phyloP scores from a whole-genome alignment of 2,888 invertebrate species.

The Hirtodrosophila alboralis region DNA sequence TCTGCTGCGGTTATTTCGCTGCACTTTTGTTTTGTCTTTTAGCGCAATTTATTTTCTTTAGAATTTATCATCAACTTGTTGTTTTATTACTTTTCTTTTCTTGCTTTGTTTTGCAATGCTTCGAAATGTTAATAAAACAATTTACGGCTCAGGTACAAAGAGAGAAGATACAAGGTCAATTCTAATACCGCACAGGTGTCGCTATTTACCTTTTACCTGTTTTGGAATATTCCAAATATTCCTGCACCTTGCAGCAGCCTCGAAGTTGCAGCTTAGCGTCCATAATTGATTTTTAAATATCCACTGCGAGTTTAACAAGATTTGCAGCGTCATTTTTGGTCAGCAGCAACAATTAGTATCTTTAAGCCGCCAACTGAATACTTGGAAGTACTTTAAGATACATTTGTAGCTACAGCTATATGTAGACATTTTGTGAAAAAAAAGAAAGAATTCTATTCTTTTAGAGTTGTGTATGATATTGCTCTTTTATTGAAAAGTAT shows the following conservation, averaged over 20 bases:
- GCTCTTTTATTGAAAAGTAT: too few relatives aligned
- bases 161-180: slow-evolving; percentile 41
- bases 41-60: slow-evolving; percentile 40
- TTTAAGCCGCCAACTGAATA: slow-evolving; percentile 49
- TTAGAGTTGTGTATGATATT: too few relatives aligned
- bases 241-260: slow-evolving; percentile 45
- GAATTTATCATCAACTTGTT: slow-evolving; percentile 31
- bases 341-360: slow-evolving; percentile 56
- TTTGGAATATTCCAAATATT: too few relatives aligned
- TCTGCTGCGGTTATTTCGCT: slow-evolving; percentile 22
- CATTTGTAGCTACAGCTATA: background rate
- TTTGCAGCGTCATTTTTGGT: slow-evolving; percentile 62
- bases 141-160: slow-evolving; percentile 55
- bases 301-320: slow-evolving; percentile 59
- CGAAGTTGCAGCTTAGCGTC: slow-evolving; percentile 6
- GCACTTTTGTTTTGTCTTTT: too few relatives aligned
- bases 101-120: slow-evolving; percentile 14
- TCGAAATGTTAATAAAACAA: slow-evolving; percentile 66
- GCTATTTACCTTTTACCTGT: slow-evolving; percentile 27
- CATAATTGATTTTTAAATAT: slow-evolving; percentile 59
- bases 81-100: slow-evolving; percentile 26
- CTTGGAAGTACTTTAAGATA: slow-evolving; percentile 8
- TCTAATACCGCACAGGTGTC: slow-evolving; percentile 71
- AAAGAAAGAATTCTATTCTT: too few relatives aligned
- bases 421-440: background rate